Evolutionary conservation across 92 coral and sea anemone genomes (phyloP), one percentile per base, ranked within the genome.

Genomic region (Palythoa grandis): DNA sequence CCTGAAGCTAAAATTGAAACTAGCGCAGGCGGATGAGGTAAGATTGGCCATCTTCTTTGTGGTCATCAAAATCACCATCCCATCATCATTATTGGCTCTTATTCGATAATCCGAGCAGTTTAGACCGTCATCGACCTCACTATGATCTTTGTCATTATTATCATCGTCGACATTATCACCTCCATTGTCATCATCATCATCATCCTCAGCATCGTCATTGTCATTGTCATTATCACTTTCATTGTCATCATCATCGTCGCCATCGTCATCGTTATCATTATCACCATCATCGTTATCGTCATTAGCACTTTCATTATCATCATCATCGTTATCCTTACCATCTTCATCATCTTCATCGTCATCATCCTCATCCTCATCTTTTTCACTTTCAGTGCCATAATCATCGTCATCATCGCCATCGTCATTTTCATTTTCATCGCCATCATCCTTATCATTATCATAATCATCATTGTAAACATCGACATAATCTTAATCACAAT

Each of bases 1-100:
- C 87, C 90, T 96, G 54, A 95, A 95, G 84, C 76, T 96, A 65
- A 96, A 96, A 87, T 87, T 96, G 12, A 83, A 91, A 80, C 93
- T 96, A 70, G 87, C 82, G 56, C 91, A 93, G 50, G 91, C 94
- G 47, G 98, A 94, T 67, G 95, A 94, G 94, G 98, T 90, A 69
- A 17, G 78, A 48, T 10, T n/a, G 8, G 8, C 61, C 7, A 2
- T 4, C 29, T 24, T 24, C 5, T 29, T 29, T n/a, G 72, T 29
- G 15, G 22, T 24, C 19, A 14, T 69, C 47, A 69, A 29, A 9
- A 12, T 12, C 74, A 35, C 11, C 9, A 35, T 69, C 43, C 6
- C 47, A 29, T 29, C 74, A 14, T 25, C 73, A 24, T 69, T 13
- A 35, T 23, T 2, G 11, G 2, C 29, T 3, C 20, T 61, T 16